Percentiles rank a stretch among this genome's conserved stretches.
These are phyloP conservation scores for Threskiornis aethiopicus DNA, from an alignment of 2,797 vertebrate genomes.

Conservation along the genomic window DNA sequence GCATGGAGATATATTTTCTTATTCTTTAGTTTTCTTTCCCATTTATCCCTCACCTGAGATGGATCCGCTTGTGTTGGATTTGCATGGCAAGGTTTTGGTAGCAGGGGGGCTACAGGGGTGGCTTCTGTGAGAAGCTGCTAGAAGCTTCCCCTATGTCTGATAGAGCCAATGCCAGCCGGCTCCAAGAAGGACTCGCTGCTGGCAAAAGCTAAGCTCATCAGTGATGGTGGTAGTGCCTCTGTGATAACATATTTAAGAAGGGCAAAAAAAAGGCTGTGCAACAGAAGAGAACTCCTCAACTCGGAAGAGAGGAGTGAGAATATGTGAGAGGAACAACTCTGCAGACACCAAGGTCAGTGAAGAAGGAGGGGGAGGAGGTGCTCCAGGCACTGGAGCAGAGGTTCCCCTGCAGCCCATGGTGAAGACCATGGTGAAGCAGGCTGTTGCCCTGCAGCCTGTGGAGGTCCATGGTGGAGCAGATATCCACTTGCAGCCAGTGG, in stretches of 20 bases:
- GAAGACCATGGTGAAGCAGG: neutral
- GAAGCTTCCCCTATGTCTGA: neutral
- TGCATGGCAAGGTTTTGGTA: neutral
- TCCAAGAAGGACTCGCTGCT: neutral
- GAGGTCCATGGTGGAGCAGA: neutral
- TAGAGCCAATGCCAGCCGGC: neutral
- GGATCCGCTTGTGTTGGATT: neutral
- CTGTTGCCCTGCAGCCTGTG: neutral
- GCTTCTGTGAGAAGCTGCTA: neutral
- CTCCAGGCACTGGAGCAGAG: neutral
- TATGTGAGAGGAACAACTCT: neutral
- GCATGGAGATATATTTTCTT: neutral
- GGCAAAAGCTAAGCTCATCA: neutral
- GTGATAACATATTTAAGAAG: neutral
- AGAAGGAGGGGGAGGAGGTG: neutral
- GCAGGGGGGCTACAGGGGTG: neutral
- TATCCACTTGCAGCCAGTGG: neutral
- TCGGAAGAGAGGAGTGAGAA: neutral
- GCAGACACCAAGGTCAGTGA: neutral
- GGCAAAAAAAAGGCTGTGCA: neutral
- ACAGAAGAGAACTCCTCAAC: no score
- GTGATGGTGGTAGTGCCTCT: fast-evolving
- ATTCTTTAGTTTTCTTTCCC: neutral
- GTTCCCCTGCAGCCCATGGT: neutral
- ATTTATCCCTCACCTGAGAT: neutral